Percentiles rank a stretch among this genome's conserved stretches.
Evolutionary conservation across 2,888 invertebrate genomes (phyloP).

Genomic region (Eugnorisma glareosa): DNA sequence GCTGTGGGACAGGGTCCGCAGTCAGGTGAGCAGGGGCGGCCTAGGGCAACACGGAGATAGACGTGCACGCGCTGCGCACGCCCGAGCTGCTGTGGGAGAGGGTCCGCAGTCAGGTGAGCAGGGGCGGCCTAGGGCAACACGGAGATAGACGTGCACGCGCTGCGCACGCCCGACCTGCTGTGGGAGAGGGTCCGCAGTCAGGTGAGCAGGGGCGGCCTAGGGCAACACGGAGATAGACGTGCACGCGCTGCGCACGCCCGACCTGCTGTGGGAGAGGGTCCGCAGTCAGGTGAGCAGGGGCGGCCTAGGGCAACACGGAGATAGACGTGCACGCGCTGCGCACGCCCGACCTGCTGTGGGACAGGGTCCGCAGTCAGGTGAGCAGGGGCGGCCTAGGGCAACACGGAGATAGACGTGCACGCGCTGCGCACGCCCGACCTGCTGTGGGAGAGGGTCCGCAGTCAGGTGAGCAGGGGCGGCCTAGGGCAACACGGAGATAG

Average conservation of each 20-base stretch:
- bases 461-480: conserved; percentile 90
- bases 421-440: conserved; percentile 97
- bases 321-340: conserved; percentile 96
- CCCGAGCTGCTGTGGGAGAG: conserved; percentile 99
- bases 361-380: conserved; percentile 97
- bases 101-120: conserved; percentile 95
- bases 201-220: conserved; percentile 68
- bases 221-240: conserved; percentile 97
- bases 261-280: conserved; percentile 99
- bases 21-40: conserved; percentile 90
- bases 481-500: conserved; percentile 95
- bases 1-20: conserved; percentile 99
- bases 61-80: conserved; percentile 97
- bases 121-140: conserved; percentile 92
- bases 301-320: conserved; percentile 94
- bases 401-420: conserved; percentile 97
- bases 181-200: conserved; percentile 99
- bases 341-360: conserved; percentile 99
- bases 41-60: conserved; percentile 95
- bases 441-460: conserved; percentile 99
- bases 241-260: conserved; percentile 97
- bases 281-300: conserved; percentile 93
- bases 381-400: conserved; percentile 82
- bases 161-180: conserved; percentile 97
- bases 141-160: conserved; percentile 96